Percentiles rank a stretch among this genome's conserved stretches.
Conservation (phyloP, 2,888 invertebrate genomes). For the Sphinx pinastri region DNA sequence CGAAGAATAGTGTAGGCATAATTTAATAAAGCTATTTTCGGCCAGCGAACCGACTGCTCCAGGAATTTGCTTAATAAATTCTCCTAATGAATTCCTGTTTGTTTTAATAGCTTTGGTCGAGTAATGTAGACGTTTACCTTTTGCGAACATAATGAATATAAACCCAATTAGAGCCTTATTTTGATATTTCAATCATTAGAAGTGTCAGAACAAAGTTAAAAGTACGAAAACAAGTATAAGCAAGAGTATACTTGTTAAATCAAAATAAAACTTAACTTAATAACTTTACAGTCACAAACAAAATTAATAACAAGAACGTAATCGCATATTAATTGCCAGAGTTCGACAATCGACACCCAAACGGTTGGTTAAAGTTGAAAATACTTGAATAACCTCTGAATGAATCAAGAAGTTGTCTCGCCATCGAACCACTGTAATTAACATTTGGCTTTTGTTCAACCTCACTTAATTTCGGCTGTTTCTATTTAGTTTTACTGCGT, state of each 20-base stretch:
- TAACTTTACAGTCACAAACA: background rate
- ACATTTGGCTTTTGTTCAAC: constrained; percentile 13
- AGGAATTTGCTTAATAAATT: background rate
- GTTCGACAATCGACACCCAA: background rate
- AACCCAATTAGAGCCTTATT: too few relatives aligned
- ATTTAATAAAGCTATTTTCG: background rate
- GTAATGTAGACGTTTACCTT: background rate
- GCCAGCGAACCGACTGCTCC: background rate
- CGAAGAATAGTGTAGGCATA: background rate
- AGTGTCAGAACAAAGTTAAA: too few relatives aligned
- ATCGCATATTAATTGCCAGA: constrained; percentile 1
- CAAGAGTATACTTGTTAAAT: too few relatives aligned
- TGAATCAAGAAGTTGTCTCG: constrained; percentile 14
- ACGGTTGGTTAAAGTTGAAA: constrained; percentile 3
- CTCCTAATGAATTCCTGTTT: background rate
- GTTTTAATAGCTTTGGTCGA: background rate
- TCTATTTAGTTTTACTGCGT: background rate
- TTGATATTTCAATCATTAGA: too few relatives aligned
- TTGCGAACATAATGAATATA: too few relatives aligned
- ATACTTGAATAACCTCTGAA: constrained; percentile 15
- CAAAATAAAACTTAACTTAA: background rate
- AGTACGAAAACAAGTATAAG: too few relatives aligned
- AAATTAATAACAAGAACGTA: background rate
- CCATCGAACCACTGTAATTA: background rate
- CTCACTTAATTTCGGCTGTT: constrained; percentile 1